Conservation (phyloP, 2,113 vertebrate genomes). For the Cottus gobio region DNA sequence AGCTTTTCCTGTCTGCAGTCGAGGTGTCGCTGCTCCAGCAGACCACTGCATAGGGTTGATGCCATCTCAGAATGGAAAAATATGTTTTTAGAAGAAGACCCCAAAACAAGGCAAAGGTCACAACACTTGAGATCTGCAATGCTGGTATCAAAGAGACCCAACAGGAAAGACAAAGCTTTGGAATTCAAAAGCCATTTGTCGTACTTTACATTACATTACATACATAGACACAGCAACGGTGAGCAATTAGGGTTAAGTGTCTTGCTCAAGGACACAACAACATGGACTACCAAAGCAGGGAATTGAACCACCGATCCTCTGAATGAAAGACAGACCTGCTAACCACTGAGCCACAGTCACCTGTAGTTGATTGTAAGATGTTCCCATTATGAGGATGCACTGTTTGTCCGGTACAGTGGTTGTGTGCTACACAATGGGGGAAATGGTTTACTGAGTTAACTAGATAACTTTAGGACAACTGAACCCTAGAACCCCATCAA, state of each 20-base stretch:
- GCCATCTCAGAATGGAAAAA: neutral
- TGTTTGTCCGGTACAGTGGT: neutral
- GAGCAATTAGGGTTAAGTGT: too few relatives aligned
- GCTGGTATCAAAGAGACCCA: neutral
- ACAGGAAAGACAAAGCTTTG: slow-evolving; percentile 1
- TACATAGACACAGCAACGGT: too few relatives aligned
- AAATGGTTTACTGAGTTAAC: neutral
- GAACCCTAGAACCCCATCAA: neutral
- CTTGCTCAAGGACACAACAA: too few relatives aligned
- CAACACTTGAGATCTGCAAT: neutral
- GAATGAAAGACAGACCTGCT: too few relatives aligned
- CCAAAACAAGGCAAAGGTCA: neutral
- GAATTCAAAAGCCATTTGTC: neutral
- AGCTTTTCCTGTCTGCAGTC: slow-evolving; percentile 3
- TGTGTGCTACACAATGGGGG: neutral
- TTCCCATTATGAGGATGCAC: neutral
- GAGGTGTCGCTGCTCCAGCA: neutral
- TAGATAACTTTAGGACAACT: neutral
- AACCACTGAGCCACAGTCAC: too few relatives aligned
- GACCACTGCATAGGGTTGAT: neutral
- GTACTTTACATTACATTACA: too few relatives aligned
- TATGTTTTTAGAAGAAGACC: neutral
- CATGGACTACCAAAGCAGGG: too few relatives aligned
- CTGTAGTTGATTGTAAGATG: neutral
- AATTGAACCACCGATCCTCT: too few relatives aligned